A percentile compares a stretch with the other conserved stretches of the same genome.
Evolutionary conservation across 2,888 invertebrate species (phyloP).

Genomic region (Aspidiotus rigidus): DNA sequence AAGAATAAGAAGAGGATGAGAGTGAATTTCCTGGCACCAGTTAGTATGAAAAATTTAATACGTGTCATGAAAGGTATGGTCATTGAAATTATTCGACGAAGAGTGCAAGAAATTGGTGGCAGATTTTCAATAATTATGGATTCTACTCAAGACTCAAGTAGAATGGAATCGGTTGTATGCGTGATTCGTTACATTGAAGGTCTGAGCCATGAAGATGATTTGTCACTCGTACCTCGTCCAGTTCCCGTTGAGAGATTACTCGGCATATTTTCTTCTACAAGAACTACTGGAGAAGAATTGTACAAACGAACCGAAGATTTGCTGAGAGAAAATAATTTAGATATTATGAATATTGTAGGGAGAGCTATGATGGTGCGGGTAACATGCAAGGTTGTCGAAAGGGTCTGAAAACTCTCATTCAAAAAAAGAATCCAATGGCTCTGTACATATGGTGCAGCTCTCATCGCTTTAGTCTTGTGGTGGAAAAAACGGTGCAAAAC

Average conservation of each 20-base stretch:
- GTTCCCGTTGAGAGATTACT: conserved; percentile 3
- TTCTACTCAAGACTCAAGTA: conserved; percentile 8
- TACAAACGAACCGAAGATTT: not conserved
- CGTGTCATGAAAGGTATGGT: not conserved
- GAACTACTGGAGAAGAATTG: conserved; percentile 7
- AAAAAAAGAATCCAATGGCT: conserved; percentile 6
- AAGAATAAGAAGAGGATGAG: not conserved
- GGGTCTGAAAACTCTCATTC: not conserved
- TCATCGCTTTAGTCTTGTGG: not conserved
- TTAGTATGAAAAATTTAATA: not conserved
- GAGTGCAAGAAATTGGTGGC: not conserved
- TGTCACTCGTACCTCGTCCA: not conserved
- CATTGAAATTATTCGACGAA: not conserved
- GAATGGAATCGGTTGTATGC: not conserved
- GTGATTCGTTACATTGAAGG: conserved; percentile 8
- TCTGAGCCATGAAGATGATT: not conserved
- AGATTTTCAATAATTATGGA: not conserved
- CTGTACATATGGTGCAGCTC: conserved; percentile 3
- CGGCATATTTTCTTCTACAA: not conserved
- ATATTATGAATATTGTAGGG: conserved; percentile 9
- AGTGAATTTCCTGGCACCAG: not conserved
- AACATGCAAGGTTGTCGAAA: conserved; percentile 4
- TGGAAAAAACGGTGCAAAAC: conserved; percentile 4
- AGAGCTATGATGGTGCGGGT: conserved; percentile 18
- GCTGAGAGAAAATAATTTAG: not conserved